These are phyloP conservation scores for Clepsis dumicolana DNA, from an alignment of 2,888 invertebrate genomes.

Conservation along the genomic window DNA sequence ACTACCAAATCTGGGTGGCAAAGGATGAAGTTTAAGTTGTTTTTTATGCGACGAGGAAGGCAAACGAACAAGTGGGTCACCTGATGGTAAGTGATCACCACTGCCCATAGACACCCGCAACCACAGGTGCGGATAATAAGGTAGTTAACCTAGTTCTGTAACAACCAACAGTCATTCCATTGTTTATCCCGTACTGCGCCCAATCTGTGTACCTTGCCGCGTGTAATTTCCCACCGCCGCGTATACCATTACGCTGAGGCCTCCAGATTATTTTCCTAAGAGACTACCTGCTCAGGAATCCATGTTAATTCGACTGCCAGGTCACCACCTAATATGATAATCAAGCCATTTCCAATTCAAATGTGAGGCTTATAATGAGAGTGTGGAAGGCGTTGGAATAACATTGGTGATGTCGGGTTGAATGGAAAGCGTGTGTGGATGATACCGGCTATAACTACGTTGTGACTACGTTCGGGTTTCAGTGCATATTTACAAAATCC, in stretches of 20 bases:
- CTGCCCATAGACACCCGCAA: too few species aligned
- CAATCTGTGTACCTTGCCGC: conserved; percentile 7
- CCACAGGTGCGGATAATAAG: too few species aligned
- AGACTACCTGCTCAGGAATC: conserved; percentile 53
- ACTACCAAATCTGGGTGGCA: too few species aligned
- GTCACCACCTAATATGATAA: conserved; percentile 75
- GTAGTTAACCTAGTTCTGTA: too few species aligned
- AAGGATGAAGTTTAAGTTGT: too few species aligned
- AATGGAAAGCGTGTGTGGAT: conserved; percentile 20
- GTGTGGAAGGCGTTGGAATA: conserved; percentile 46
- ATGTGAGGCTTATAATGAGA: conserved; percentile 66
- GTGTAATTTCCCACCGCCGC: conserved; percentile 15
- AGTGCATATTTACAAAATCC: too few species aligned
- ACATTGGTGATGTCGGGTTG: conserved; percentile 10
- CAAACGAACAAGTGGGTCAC: too few species aligned
- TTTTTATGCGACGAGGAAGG: too few species aligned
- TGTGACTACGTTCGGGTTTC: not conserved
- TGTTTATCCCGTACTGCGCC: conserved; percentile 5
- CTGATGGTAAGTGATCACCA: too few species aligned
- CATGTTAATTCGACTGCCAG: conserved; percentile 63
- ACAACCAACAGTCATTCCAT: too few species aligned
- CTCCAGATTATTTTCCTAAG: conserved; percentile 39
- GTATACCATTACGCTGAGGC: conserved; percentile 31
- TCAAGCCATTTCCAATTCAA: conserved; percentile 70
- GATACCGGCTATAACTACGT: conserved; percentile 1